Conservation (phyloP, 2,113 vertebrate genomes). For the Ceratotherium simum region DNA sequence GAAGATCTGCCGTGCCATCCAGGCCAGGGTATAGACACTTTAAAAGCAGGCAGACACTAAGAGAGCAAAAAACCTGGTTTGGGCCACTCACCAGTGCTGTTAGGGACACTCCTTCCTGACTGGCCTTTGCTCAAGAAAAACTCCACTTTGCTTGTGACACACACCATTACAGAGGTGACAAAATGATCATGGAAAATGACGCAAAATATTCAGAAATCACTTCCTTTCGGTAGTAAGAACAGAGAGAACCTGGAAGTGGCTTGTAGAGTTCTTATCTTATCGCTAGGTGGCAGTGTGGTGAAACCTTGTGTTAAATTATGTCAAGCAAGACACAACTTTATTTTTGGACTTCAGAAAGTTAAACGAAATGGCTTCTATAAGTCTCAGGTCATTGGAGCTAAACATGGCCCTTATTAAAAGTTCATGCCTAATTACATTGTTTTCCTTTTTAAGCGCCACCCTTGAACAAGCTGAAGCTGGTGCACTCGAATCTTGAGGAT, state of each 20-base stretch:
- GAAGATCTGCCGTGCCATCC: not conserved
- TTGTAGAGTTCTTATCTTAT: not conserved
- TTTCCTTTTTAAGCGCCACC: slow-evolving; percentile 88
- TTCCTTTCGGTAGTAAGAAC: slow-evolving; percentile 30
- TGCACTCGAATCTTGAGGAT: slow-evolving; percentile 96
- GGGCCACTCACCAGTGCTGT: not conserved
- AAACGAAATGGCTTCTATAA: not conserved
- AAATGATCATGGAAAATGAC: not conserved
- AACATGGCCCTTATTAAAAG: not conserved
- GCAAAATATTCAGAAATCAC: not conserved
- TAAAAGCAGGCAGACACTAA: not conserved
- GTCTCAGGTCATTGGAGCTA: not conserved
- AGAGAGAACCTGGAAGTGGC: not conserved
- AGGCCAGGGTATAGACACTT: not conserved
- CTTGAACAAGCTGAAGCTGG: slow-evolving; percentile 91
- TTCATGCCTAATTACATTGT: slow-evolving; percentile 29
- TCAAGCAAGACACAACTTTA: not conserved
- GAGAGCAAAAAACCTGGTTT: not conserved
- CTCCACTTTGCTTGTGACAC: not conserved
- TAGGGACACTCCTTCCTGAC: not conserved
- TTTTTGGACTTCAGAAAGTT: not conserved
- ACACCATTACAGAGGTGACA: not conserved
- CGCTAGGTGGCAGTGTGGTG: not conserved
- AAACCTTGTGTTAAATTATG: not conserved
- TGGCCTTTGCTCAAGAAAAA: slow-evolving; percentile 14